A percentile compares a stretch with the other conserved stretches of the same genome.
Evolutionary conservation across 2,888 invertebrate genomes (phyloP).

Genomic region (Machimus atricapillus): DNA sequence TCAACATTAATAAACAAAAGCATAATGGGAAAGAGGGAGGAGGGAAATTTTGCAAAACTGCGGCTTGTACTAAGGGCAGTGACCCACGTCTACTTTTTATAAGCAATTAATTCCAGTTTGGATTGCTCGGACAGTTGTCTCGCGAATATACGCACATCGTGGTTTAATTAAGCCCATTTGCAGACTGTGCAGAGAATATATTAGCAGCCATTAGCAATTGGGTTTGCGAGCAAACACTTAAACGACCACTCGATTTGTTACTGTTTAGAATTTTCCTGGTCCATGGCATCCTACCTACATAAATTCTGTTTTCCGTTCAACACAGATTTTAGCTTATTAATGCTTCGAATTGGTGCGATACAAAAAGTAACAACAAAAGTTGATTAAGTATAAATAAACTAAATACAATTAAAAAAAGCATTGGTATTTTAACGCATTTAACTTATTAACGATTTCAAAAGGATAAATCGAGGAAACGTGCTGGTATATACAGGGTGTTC

Average conservation of each 20-base stretch:
- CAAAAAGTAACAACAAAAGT: too few relatives aligned
- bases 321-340: background rate
- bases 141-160: background rate
- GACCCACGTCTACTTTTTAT: background rate
- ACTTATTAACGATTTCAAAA: too few relatives aligned
- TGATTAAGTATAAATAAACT: too few relatives aligned
- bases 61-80: background rate
- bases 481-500: too few relatives aligned
- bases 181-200: background rate
- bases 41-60: background rate
- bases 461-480: too few relatives aligned
- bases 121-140: background rate
- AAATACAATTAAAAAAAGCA: too few relatives aligned
- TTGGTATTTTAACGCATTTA: too few relatives aligned
- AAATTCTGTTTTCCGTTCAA: background rate
- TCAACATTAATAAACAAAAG: background rate
- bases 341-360: too few relatives aligned
- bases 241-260: background rate
- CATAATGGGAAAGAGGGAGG: background rate
- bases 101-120: background rate
- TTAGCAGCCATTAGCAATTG: background rate
- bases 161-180: background rate
- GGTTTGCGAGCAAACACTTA: background rate
- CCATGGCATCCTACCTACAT: background rate
- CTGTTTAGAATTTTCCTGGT: background rate